Conservation (phyloP, 2,797 vertebrate genomes). For the Xenopus petersii region DNA sequence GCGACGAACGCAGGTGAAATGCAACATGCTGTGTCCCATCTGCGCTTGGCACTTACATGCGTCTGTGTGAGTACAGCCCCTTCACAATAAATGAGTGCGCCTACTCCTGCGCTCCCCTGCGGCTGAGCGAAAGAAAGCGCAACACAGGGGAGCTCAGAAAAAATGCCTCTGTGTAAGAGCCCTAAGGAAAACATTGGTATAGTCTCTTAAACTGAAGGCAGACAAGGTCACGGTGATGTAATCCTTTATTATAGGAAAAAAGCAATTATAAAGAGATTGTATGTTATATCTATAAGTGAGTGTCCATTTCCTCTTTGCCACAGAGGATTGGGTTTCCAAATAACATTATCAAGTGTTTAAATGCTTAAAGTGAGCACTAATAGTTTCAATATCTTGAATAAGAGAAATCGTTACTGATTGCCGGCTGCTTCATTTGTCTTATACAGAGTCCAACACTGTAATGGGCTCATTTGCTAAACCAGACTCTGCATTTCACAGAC, state of each 20-base stretch:
- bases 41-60: too few relatives aligned
- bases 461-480: conserved; percentile 6
- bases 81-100: too few relatives aligned
- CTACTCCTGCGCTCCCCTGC: too few relatives aligned
- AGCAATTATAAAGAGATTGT: too few relatives aligned
- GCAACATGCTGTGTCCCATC: too few relatives aligned
- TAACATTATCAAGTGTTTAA: conserved; percentile 4
- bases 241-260: not conserved
- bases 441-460: conserved; percentile 22
- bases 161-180: too few relatives aligned
- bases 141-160: too few relatives aligned
- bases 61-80: too few relatives aligned
- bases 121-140: too few relatives aligned
- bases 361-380: not conserved
- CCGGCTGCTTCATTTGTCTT: conserved; percentile 17
- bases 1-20: too few relatives aligned
- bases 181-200: too few relatives aligned
- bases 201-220: not conserved
- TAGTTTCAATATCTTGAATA: not conserved
- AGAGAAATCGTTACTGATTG: conserved; percentile 11
- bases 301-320: too few relatives aligned
- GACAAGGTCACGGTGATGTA: not conserved
- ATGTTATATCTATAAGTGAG: not conserved
- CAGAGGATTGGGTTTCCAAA: not conserved
- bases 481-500: conserved; percentile 4